These are phyloP conservation scores for Drosophila auraria DNA, from an alignment of 1,140 invertebrate species.

Conservation along the genomic window DNA sequence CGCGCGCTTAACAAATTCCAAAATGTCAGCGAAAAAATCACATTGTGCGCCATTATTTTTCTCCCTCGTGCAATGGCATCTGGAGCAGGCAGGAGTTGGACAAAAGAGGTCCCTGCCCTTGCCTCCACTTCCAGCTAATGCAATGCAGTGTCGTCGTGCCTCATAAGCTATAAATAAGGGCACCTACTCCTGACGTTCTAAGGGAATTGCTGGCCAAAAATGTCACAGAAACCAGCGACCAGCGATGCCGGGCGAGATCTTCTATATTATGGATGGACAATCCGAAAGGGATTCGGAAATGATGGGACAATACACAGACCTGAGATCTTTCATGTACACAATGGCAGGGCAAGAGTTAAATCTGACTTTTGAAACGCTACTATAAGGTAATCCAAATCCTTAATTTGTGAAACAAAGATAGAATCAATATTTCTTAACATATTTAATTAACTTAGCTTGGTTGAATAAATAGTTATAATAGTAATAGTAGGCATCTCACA, in stretches of 20 bases:
- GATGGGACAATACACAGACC: slow-evolving; percentile 56
- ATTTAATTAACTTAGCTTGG: no score
- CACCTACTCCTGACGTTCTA: slow-evolving; percentile 57
- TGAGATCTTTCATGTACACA: slow-evolving; percentile 10
- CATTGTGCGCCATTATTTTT: slow-evolving; percentile 84
- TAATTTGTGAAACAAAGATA: not conserved
- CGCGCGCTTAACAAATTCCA: slow-evolving; percentile 84
- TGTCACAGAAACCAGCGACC: slow-evolving; percentile 45
- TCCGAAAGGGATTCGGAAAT: slow-evolving; percentile 34
- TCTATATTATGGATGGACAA: slow-evolving; percentile 58
- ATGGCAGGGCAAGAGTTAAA: slow-evolving; percentile 13
- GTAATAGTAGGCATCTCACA: no score
- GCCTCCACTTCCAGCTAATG: slow-evolving; percentile 57
- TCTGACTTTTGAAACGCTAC: slow-evolving; percentile 8
- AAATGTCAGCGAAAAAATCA: slow-evolving; percentile 83
- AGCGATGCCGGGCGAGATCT: slow-evolving; percentile 37
- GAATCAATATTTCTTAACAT: not conserved
- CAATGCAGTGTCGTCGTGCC: slow-evolving; percentile 77
- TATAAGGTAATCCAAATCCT: no score
- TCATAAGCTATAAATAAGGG: slow-evolving; percentile 82
- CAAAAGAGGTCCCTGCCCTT: not conserved
- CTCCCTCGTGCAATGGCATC: slow-evolving; percentile 35
- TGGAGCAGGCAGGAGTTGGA: slow-evolving; percentile 44
- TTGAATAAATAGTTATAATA: no score
- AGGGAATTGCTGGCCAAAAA: slow-evolving; percentile 56